These are phyloP conservation scores for Caenorhabditis sp. DNA, from an alignment of 2,888 invertebrate species.

Conservation along the genomic window DNA sequence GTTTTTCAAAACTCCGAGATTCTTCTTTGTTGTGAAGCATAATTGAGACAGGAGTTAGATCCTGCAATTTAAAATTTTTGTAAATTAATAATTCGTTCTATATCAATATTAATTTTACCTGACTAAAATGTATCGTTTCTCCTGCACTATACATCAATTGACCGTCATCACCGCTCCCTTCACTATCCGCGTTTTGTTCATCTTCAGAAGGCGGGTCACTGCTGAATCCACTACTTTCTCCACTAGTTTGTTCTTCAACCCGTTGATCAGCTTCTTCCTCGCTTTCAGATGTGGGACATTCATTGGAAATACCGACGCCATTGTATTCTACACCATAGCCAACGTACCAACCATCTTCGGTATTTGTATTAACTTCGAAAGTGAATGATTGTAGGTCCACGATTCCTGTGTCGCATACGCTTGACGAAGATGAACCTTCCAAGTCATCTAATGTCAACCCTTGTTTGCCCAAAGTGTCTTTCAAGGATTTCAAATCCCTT, in stretches of 20 bases:
- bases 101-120: neutral
- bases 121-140: neutral
- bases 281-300: neutral
- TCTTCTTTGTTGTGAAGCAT: neutral
- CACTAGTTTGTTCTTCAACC: neutral
- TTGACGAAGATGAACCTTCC: neutral
- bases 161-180: slow-evolving; percentile 26
- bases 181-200: slow-evolving; percentile 8
- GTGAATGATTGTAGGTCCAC: slow-evolving; percentile 20
- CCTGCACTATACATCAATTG: slow-evolving; percentile 27
- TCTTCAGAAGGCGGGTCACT: slow-evolving; percentile 15
- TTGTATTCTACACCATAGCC: slow-evolving; percentile 55
- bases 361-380: neutral
- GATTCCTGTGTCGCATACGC: slow-evolving; percentile 7
- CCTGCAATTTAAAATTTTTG: slow-evolving; percentile 8
- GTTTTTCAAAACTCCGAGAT: neutral
- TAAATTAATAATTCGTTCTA: neutral
- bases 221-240: slow-evolving; percentile 21
- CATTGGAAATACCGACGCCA: slow-evolving; percentile 43
- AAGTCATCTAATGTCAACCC: slow-evolving; percentile 19
- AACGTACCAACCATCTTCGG: slow-evolving; percentile 53
- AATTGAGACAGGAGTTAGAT: slow-evolving; percentile 12
- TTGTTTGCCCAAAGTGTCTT: slow-evolving; percentile 25
- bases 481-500: slow-evolving; percentile 21
- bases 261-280: neutral